Conservation (phyloP, 2,888 invertebrate species). For the Hirtodrosophila alboralis region DNA sequence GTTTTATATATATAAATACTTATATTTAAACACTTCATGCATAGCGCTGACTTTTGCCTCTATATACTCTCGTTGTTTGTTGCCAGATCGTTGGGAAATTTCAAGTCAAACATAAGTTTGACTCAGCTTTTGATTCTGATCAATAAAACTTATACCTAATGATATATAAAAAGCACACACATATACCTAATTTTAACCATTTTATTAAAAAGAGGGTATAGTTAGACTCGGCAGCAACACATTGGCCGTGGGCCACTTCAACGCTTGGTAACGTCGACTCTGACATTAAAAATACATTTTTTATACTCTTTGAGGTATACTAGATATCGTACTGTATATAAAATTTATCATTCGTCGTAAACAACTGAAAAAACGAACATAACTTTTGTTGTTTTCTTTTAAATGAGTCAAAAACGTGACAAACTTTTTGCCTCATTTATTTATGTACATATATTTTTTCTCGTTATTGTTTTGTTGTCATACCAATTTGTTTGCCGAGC, state of each 20-base stretch:
- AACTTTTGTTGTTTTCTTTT: slow-evolving; percentile 14
- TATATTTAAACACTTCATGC: too few relatives aligned
- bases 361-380: slow-evolving; percentile 17
- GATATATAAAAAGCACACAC: too few relatives aligned
- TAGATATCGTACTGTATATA: slow-evolving; percentile 16
- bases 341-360: slow-evolving; percentile 16
- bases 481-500: slow-evolving; percentile 5
- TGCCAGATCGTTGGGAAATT: too few relatives aligned
- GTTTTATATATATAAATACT: too few relatives aligned
- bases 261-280: slow-evolving; percentile 47
- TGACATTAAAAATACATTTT: slow-evolving; percentile 29
- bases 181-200: too few relatives aligned
- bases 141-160: too few relatives aligned
- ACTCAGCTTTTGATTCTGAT: too few relatives aligned
- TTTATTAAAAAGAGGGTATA: too few relatives aligned
- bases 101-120: too few relatives aligned
- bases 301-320: slow-evolving; percentile 13
- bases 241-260: slow-evolving; percentile 17
- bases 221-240: slow-evolving; percentile 2
- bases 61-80: too few relatives aligned
- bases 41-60: too few relatives aligned
- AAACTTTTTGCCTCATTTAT: slow-evolving; percentile 33
- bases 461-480: slow-evolving; percentile 18
- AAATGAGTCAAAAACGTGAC: slow-evolving; percentile 72
- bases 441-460: slow-evolving; percentile 25